Evolutionary conservation across 2,113 vertebrate species (phyloP), one percentile per base, ranked within the genome.

Genomic region (Eptesicus fuscus): DNA sequence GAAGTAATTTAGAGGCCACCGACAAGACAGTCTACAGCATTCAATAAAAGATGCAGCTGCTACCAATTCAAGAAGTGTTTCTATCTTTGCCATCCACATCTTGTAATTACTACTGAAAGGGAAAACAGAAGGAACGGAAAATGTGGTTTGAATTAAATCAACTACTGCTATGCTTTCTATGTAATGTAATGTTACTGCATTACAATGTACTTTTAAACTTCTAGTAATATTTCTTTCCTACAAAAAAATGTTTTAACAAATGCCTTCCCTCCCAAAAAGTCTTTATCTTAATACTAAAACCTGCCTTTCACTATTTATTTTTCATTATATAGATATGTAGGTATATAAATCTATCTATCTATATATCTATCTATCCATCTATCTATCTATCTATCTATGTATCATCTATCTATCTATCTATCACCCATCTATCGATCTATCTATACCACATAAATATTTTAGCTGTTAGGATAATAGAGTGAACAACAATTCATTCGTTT

Each of bases 1-100:
- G 70, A 93, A 93, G 76, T 61, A 94, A 88, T 77, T 76, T 96
- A 73, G 76, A 94, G 93, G 32, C 79, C 67, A 93, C 37, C 40
- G 77, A 40, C 40, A 61, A 94, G 28, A 23, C 47, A 61, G 4
- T 37, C 51, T 40, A 51, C 51, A 73, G 76, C 30, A 94, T 87
- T 91, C 53, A 56, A 74, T 40, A 80, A 92, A 91, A 94, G 35
- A 35, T 49, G 10, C 80, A 65, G 65, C 23, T 65, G 74, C 18
- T 93, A 30, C 30, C 67, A 37, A 63, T 88, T 85, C 7, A 40
- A 47, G 37, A 83, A 67, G 7, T 51, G 51, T 91, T 93, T 42
- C 80, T 71, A 25, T 28, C 4, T 65, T 37, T 91, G 88, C 30
- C 91, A 86, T 56, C 17, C 84, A 56, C 0, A 8, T 80, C 69